phyloP scores from a whole-genome alignment of 2,113 vertebrate species.

The Pogona vitticeps region DNA sequence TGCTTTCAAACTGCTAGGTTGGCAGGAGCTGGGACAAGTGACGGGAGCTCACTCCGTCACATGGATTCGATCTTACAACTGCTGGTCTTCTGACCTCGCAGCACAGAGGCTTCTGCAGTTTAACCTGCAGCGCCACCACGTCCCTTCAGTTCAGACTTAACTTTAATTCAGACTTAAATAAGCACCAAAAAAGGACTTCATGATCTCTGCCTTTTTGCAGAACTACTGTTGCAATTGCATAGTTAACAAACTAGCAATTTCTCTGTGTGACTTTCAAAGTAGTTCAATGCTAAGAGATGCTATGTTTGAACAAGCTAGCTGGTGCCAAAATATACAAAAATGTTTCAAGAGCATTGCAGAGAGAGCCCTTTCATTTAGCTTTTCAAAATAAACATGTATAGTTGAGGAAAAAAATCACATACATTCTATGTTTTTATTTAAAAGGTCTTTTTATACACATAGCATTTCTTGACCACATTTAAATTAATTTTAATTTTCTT shows the following conservation, averaged over 20 bases:
- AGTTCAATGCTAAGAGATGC: not conserved
- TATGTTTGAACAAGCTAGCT: slow-evolving; percentile 5
- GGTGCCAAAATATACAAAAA: not conserved
- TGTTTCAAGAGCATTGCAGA: slow-evolving; percentile 9
- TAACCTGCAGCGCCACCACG: too few species aligned
- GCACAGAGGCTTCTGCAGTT: too few species aligned
- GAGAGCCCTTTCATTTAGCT: not conserved
- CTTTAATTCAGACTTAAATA: not conserved
- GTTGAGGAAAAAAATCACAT: not conserved
- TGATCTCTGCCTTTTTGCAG: slow-evolving; percentile 9
- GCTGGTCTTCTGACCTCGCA: too few species aligned
- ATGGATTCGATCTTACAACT: too few species aligned
- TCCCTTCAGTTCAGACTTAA: too few species aligned
- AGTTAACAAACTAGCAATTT: not conserved
- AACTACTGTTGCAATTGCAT: slow-evolving; percentile 1
- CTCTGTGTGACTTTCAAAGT: slow-evolving; percentile 21
- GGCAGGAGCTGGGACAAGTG: too few species aligned
- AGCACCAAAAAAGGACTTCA: slow-evolving; percentile 1
- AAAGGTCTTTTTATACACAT: not conserved
- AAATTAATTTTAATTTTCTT: not conserved
- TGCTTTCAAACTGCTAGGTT: too few species aligned
- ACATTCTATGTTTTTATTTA: not conserved
- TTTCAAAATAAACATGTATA: slow-evolving; percentile 9
- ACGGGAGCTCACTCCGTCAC: too few species aligned
- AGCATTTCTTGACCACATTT: not conserved